Evolutionary conservation across 2,888 invertebrate genomes (phyloP).

Genomic region (Augochlorella aurata): DNA sequence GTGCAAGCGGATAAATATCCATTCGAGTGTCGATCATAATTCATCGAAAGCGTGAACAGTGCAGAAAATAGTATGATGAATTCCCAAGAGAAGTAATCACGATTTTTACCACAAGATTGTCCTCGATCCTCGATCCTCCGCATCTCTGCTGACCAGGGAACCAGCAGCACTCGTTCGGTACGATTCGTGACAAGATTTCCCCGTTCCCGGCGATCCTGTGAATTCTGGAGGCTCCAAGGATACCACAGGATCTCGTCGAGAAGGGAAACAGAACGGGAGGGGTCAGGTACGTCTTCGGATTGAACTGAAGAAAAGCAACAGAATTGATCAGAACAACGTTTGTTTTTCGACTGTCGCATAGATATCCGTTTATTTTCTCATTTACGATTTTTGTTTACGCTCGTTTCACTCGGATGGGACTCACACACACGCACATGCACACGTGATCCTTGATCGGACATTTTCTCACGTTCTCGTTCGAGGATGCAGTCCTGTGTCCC

Average conservation of each 20-base stretch:
- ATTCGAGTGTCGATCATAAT: no score
- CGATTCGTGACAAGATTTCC: conserved; percentile 67
- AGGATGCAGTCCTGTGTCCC: neutral
- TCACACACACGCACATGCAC: neutral
- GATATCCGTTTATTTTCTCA: conserved; percentile 51
- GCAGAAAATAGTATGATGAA: neutral
- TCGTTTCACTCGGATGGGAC: conserved; percentile 45
- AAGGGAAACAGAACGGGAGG: conserved; percentile 72
- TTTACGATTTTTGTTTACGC: conserved; percentile 43
- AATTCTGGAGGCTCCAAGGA: conserved; percentile 58
- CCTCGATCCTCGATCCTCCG: conserved; percentile 45
- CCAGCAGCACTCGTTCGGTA: conserved; percentile 74
- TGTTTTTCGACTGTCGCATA: conserved; percentile 49
- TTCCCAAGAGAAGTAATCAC: neutral
- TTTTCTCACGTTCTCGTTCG: neutral
- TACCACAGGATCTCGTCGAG: conserved; percentile 63
- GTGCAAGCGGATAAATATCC: no score
- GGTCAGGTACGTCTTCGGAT: conserved; percentile 72
- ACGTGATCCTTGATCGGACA: conserved; percentile 2
- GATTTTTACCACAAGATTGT: conserved; percentile 54
- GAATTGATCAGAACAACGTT: neutral
- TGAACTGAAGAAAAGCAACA: conserved; percentile 64
- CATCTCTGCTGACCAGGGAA: conserved; percentile 55
- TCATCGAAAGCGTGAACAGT: neutral
- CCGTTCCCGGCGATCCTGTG: conserved; percentile 54